Conservation (phyloP, 2,113 vertebrate genomes). For the Onychorhynchus coronatus region DNA sequence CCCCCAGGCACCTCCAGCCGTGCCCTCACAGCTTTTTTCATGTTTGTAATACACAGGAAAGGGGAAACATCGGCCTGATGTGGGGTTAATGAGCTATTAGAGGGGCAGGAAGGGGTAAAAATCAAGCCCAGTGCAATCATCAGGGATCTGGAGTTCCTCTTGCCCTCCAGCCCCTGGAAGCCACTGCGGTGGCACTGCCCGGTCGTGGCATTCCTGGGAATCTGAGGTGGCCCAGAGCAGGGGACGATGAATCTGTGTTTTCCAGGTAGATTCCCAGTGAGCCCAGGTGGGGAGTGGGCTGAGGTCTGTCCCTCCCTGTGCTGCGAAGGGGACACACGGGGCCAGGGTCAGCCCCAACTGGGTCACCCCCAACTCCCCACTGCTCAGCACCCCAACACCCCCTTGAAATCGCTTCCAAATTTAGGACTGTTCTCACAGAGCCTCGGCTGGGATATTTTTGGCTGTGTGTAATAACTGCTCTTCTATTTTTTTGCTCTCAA, state of each 20-base stretch:
- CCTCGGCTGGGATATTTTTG: not conserved
- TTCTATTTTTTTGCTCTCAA: not conserved
- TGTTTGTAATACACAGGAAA: not conserved
- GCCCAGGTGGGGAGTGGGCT: fast-evolving
- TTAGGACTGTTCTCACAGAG: not conserved
- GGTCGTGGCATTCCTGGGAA: fast-evolving
- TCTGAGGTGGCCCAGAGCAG: not conserved
- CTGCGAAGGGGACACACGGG: not conserved
- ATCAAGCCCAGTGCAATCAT: not conserved
- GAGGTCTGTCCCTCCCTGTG: not conserved
- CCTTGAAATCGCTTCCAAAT: not conserved
- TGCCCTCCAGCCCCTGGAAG: not conserved
- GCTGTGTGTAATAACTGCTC: not conserved
- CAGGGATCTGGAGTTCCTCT: not conserved
- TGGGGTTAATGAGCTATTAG: slow-evolving; percentile 8
- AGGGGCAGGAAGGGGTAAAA: not conserved
- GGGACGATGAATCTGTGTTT: not conserved
- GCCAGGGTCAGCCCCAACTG: not conserved
- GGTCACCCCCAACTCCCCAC: not conserved
- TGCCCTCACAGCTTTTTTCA: not conserved
- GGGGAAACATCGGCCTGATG: not conserved
- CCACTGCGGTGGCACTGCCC: not conserved
- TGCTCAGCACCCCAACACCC: not conserved
- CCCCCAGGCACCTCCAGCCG: not conserved
- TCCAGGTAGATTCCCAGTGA: fast-evolving